Evolutionary conservation across 2,888 invertebrate genomes (phyloP), one percentile per base, ranked within the genome.

Genomic region (Heteromurus nitidus): DNA sequence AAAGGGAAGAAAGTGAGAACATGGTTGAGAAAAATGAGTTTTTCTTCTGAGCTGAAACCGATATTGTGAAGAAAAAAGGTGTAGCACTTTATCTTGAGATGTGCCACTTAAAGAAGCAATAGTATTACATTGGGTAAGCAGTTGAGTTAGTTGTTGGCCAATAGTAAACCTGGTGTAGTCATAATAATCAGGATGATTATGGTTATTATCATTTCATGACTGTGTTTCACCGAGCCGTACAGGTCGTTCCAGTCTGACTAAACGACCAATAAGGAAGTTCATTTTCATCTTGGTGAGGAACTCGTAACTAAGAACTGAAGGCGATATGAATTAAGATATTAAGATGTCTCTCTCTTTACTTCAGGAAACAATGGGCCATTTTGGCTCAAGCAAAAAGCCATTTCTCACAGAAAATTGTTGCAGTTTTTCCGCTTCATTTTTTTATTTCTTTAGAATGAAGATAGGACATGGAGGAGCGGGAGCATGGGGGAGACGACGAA

Each of bases 221-320:
- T 75, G 62, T 81, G 69, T 80, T 74, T 74, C 74, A 60, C 47
- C 44, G 28, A 73, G 60, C 68, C 62, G 68, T 80, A 74, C 80
- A 80, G 80, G 74, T 80, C 80, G 80, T 80, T 80, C 80, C 80
- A 80, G 80, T 69, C 74, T 62, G 53, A 73, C 74, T 80, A 80
- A 80, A 80, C 80, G 80, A 73, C 80, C 80, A 80, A 80, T 80
- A 80, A 80, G 80, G 80, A 80, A 80, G 80, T 80, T 80, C 80
- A 80, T 80, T 80, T 80, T 80, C 80, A 60, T 77, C 76, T 69
- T 9, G 3, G 31, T 67, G 65, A 60, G 60, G 26, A 70, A 70
- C 58, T 70, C 70, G 42, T 70, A 70, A 70, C 70, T 44, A 60
- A 31, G 42, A 36, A 55, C 13, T 28, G 28, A 50, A 20, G 64